Evolutionary conservation across 2,113 vertebrate species (phyloP), one percentile per base, ranked within the genome.

Genomic region (Varanus salvator): DNA sequence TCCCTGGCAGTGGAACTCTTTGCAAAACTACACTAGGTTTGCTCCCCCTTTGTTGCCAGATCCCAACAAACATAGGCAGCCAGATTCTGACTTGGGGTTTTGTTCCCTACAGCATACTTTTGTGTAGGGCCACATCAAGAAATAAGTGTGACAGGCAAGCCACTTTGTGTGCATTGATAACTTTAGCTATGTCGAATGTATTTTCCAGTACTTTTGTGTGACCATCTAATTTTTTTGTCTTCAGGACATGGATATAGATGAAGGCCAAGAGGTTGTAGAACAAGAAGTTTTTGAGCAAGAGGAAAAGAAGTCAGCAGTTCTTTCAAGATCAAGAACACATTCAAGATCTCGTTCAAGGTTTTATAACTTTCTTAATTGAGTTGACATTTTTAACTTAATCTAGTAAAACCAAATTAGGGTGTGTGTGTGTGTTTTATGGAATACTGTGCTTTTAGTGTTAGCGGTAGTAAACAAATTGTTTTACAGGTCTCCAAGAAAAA

Each of bases 301-400:
- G 72, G 98, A 99, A 88, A 99, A 99, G 95, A 99, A 99, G 93
- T 94, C 96, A 72, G 94, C 97, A 34, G 96, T 97, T 91, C 97
- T 96, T 91, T 98, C 98, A 50, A 98, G 98, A 92, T 99, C 99
- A 87, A 98, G 98, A 96, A 98, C 98, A 81, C 98, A 97, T n/a
- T 99, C 99, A 19, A 97, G 98, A 94, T 99, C 99, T 93, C 98
- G 98, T 87, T 99, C 99, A 86, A 98, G 99, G 99, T 99, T 91
- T 92, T 31, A 1, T 90, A 87, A 87, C 48, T 72, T 92, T 91
- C 50, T 94, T 66, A 66, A 21, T 91, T 87, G 78, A 91, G 15
- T 94, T 89, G 34, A 0, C 69, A 91, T 2, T 1, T 8, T 74
- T 66, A 80, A 89, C 27, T 75, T 72, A 8, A 52, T 68, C 44